Conservation (phyloP, 2,113 vertebrate species). For the Sorex fumeus region DNA sequence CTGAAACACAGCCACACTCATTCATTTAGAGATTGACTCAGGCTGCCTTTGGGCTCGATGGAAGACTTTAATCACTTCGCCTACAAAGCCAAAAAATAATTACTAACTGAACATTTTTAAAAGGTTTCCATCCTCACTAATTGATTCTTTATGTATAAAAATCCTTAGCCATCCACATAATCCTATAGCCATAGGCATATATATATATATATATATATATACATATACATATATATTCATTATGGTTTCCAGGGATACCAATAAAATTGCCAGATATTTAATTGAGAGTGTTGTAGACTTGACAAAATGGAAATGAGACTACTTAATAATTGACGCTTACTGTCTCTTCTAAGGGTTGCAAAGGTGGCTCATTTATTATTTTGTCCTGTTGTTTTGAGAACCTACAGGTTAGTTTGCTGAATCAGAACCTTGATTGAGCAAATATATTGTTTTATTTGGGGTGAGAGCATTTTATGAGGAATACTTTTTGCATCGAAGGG, state of each 20-base stretch:
- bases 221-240: neutral
- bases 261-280: conserved; percentile 44
- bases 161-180: neutral
- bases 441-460: neutral
- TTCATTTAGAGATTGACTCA: neutral
- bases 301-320: neutral
- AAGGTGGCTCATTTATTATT: conserved; percentile 34
- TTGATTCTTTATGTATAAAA: neutral
- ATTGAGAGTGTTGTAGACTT: conserved; percentile 15
- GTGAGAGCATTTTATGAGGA: neutral
- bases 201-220: neutral
- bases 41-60: neutral
- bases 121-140: neutral
- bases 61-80: neutral
- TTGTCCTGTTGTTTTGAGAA: conserved; percentile 21
- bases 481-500: neutral
- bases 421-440: conserved; percentile 27
- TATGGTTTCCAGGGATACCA: neutral
- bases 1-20: neutral
- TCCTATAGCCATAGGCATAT: neutral
- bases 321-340: neutral
- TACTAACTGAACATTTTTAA: neutral
- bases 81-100: conserved; percentile 43
- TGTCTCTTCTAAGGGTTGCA: neutral
- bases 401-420: conserved; percentile 7